phyloP scores from a whole-genome alignment of 2,797 vertebrate genomes.

The Danio albolineatus region DNA sequence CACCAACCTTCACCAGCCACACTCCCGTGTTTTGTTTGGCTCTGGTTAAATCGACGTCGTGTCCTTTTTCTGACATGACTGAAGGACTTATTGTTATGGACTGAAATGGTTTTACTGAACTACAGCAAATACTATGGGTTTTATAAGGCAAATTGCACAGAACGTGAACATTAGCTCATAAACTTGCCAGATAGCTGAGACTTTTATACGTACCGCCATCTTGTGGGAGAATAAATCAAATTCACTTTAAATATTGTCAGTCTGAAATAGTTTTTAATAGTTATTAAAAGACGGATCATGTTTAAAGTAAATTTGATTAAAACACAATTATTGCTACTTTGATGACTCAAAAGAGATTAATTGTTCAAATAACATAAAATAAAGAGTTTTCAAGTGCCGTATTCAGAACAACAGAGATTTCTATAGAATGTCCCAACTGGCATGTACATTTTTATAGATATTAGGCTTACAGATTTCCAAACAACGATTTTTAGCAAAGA shows the following conservation, averaged over 20 bases:
- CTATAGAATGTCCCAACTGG: too few species aligned
- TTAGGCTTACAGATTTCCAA: too few species aligned
- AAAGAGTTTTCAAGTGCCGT: too few species aligned
- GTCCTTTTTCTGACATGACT: slow-evolving; percentile 67
- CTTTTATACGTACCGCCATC: slow-evolving; percentile 45
- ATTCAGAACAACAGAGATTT: too few species aligned
- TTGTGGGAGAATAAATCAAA: slow-evolving; percentile 43
- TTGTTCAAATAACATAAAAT: too few species aligned
- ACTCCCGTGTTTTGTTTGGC: slow-evolving; percentile 73
- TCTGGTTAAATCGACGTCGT: slow-evolving; percentile 73
- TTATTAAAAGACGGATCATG: too few species aligned
- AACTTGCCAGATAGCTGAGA: background rate
- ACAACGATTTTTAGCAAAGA: too few species aligned
- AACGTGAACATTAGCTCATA: background rate
- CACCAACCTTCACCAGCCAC: slow-evolving; percentile 80
- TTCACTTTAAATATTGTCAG: background rate
- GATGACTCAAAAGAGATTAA: too few species aligned
- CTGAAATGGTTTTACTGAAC: background rate
- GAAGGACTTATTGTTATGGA: background rate
- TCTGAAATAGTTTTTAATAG: background rate
- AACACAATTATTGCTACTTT: too few species aligned
- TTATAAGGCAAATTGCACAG: background rate
- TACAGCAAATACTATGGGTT: background rate
- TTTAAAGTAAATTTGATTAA: too few species aligned
- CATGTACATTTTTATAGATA: too few species aligned